phyloP scores from a whole-genome alignment of 2,797 vertebrate genomes.

The Pangasius krempfi region DNA sequence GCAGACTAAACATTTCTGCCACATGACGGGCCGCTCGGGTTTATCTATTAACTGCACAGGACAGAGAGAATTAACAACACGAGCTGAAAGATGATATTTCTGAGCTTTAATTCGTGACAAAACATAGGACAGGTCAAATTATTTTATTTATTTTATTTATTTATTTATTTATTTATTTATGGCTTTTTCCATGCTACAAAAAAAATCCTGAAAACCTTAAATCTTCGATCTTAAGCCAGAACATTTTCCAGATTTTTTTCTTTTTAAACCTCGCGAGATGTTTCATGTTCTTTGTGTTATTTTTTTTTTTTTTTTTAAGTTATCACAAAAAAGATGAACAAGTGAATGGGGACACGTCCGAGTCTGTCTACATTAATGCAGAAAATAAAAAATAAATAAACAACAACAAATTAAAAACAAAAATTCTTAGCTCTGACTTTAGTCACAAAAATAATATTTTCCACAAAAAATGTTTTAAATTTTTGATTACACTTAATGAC shows the following conservation, averaged over 20 bases:
- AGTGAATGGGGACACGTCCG: background rate
- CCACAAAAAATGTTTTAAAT: too few species aligned
- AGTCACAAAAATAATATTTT: too few species aligned
- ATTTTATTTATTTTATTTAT: too few species aligned
- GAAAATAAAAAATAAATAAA: too few species aligned
- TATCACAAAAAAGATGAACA: background rate
- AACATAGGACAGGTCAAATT: too few species aligned
- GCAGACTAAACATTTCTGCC: conserved; percentile 33
- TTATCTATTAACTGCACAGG: conserved; percentile 22
- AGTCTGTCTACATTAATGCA: background rate
- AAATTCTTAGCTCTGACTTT: too few species aligned
- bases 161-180: too few species aligned
- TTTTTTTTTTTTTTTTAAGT: background rate
- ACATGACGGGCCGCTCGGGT: background rate
- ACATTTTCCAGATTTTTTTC: background rate
- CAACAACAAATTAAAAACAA: too few species aligned
- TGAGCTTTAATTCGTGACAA: background rate
- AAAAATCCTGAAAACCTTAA: background rate
- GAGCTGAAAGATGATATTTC: background rate
- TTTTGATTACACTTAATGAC: background rate
- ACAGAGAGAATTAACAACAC: background rate
- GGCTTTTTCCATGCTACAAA: background rate
- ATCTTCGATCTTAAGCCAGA: background rate
- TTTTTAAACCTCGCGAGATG: background rate
- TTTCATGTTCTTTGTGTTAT: background rate